Percentiles rank a stretch among this genome's conserved stretches.
Evolutionary conservation across 2,113 vertebrate genomes (phyloP).

Genomic region (Tricholaema leucomelas): DNA sequence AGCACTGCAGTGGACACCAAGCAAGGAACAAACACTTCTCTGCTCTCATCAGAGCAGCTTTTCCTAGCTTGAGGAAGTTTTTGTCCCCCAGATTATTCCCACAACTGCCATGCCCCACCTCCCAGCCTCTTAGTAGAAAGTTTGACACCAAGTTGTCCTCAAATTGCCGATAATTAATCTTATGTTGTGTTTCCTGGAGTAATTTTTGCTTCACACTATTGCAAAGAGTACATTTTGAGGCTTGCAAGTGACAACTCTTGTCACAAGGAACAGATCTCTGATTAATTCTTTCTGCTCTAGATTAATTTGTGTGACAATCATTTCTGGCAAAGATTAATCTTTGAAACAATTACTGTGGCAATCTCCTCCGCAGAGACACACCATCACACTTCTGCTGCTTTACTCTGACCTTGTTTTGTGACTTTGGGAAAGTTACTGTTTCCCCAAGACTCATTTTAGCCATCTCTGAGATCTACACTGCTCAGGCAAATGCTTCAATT

Average conservation of each 20-base stretch:
- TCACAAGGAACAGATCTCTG: conserved; percentile 37
- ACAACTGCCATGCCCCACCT: neutral
- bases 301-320: conserved; percentile 51
- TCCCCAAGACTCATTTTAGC: neutral
- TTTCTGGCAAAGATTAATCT: conserved; percentile 59
- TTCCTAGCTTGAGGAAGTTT: neutral
- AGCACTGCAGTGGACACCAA: accelerated
- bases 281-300: conserved; percentile 39
- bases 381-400: neutral
- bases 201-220: neutral
- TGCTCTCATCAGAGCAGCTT: neutral
- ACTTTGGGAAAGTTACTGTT: conserved; percentile 20
- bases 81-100: neutral
- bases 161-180: conserved; percentile 10
- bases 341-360: conserved; percentile 37
- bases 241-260: conserved; percentile 42
- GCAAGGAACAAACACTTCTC: neutral
- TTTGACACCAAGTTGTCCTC: neutral
- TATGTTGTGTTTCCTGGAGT: conserved; percentile 3
- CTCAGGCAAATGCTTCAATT: too few species aligned
- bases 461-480: too few species aligned
- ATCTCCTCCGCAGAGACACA: conserved; percentile 6
- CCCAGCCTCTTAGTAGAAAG: neutral
- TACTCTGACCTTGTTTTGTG: conserved; percentile 41
- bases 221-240: neutral